Evolutionary conservation across 2,797 vertebrate genomes (phyloP).

Genomic region (Eulemur coronatus): DNA sequence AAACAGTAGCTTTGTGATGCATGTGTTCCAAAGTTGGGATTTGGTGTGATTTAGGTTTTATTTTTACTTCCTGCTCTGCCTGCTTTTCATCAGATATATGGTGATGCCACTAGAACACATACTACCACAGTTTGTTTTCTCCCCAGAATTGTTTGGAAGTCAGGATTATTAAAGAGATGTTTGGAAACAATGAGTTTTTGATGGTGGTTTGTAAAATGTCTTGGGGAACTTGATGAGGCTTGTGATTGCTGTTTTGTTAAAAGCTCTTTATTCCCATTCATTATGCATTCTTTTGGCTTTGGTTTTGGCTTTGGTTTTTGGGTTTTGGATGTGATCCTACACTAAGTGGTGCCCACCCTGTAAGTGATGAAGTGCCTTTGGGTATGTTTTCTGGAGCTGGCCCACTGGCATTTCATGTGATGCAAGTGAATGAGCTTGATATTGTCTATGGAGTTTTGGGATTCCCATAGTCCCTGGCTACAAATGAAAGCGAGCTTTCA

Average conservation of each 20-base stretch:
- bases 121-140: not conserved
- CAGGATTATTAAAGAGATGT: slow-evolving; percentile 56
- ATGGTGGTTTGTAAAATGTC: not conserved
- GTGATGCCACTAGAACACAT: not conserved
- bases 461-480: not conserved
- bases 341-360: not conserved
- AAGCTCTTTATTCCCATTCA: slow-evolving; percentile 45
- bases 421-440: slow-evolving; percentile 10
- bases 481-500: not conserved
- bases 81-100: not conserved
- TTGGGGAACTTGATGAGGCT: slow-evolving; percentile 60
- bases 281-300: slow-evolving; percentile 37
- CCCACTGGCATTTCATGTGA: not conserved
- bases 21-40: not conserved
- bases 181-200: slow-evolving; percentile 64
- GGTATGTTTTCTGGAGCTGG: not conserved
- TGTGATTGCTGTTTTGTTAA: slow-evolving; percentile 57
- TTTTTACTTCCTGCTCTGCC: not conserved
- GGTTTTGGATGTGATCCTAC: slow-evolving; percentile 31
- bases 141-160: slow-evolving; percentile 47
- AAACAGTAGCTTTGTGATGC: not conserved
- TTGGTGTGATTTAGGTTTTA: not conserved
- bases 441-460: not conserved
- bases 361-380: slow-evolving; percentile 11
- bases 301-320: not conserved